Percentiles rank a stretch among this genome's conserved stretches.
phyloP scores from a whole-genome alignment of 2,888 invertebrate genomes.

The Mesorhabditis belari region DNA sequence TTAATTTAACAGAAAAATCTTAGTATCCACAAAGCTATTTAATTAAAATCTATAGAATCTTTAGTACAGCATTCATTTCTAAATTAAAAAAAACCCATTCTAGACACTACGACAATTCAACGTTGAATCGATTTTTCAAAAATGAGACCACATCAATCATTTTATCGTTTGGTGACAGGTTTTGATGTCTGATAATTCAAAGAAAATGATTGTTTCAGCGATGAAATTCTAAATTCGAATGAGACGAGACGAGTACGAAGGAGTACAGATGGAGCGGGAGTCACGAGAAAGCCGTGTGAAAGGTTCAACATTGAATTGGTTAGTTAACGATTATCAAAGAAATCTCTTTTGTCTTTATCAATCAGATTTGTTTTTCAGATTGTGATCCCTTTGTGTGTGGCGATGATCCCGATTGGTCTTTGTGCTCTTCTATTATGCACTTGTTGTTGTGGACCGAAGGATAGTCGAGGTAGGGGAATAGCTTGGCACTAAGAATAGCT shows the following conservation, averaged over 20 bases:
- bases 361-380: conserved; percentile 8
- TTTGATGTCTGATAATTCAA: background rate
- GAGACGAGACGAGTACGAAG: background rate
- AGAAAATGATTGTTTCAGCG: background rate
- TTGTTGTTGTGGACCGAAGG: conserved; percentile 48
- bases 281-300: background rate
- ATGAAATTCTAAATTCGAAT: background rate
- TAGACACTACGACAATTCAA: background rate
- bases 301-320: background rate
- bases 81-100: background rate
- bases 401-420: conserved; percentile 45
- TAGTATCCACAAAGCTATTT: too few relatives aligned
- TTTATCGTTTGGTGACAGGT: background rate
- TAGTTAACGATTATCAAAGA: background rate
- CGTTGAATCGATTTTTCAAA: background rate
- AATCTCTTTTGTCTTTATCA: background rate
- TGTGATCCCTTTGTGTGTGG: conserved; percentile 42
- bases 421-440: conserved; percentile 44
- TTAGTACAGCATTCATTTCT: too few relatives aligned
- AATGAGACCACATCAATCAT: background rate
- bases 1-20: too few relatives aligned
- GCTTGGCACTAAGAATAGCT: background rate
- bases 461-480: conserved; percentile 30
- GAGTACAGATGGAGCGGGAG: background rate
- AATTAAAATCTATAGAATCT: too few relatives aligned